Percentiles rank a stretch among this genome's conserved stretches.
Conservation (phyloP, 1,140 invertebrate species). For the Ooceraea biroi region DNA sequence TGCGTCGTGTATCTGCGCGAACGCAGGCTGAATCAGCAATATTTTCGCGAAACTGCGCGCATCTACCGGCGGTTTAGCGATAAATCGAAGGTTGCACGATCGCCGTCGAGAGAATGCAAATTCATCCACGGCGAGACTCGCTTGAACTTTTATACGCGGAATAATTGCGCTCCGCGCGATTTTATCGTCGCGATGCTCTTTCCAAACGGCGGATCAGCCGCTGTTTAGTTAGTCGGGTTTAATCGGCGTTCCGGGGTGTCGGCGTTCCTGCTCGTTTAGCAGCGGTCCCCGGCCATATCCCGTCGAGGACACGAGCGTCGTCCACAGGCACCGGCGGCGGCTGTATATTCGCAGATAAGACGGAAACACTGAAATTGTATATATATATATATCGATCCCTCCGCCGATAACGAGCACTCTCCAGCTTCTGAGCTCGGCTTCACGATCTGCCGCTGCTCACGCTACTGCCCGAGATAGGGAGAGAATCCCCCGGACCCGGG, state of each 20-base stretch:
- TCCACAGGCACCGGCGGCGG: constrained; percentile 32
- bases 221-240: constrained; percentile 35
- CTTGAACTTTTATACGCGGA: no score
- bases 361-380: constrained; percentile 70
- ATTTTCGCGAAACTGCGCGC: no score
- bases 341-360: constrained; percentile 75
- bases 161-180: not conserved
- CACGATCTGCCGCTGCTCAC: constrained; percentile 66
- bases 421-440: constrained; percentile 63
- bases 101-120: no score
- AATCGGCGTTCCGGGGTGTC: constrained; percentile 8
- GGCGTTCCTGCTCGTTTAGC: constrained; percentile 8
- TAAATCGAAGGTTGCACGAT: no score
- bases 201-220: not conserved
- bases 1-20: not conserved
- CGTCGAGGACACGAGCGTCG: constrained; percentile 29
- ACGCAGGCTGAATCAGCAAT: not conserved
- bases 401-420: constrained; percentile 70
- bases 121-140: no score
- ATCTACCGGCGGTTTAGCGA: no score
- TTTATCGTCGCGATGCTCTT: not conserved
- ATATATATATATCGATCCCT: constrained; percentile 73
- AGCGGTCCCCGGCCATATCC: constrained; percentile 26
- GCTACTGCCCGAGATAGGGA: constrained; percentile 58
- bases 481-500: not conserved